Evolutionary conservation across 2,888 invertebrate species (phyloP).

Genomic region (Bursaphelenchus okinawaensis): DNA sequence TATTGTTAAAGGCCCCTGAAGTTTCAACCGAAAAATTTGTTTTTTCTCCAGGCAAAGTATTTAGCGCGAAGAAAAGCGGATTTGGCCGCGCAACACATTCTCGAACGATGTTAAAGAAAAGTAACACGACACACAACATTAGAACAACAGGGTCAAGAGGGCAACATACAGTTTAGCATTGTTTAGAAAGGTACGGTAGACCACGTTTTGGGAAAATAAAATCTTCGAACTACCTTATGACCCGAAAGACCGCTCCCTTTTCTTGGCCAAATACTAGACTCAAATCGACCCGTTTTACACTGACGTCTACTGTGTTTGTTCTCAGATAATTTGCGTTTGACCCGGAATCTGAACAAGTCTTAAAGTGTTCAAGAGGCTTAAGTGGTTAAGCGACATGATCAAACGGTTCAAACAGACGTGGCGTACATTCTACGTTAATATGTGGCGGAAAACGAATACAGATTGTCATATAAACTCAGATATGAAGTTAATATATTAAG

Average conservation of each 20-base stretch:
- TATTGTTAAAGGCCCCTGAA: not conserved
- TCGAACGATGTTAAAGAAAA: not conserved
- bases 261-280: not conserved
- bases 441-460: too few relatives aligned
- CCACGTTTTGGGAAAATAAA: too few relatives aligned
- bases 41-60: not conserved
- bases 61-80: not conserved
- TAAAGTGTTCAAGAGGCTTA: not conserved
- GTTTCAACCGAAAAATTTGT: not conserved
- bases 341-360: not conserved
- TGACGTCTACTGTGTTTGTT: not conserved
- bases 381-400: too few relatives aligned
- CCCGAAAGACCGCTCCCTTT: not conserved
- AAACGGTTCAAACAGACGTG: too few relatives aligned
- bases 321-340: not conserved
- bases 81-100: not conserved
- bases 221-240: too few relatives aligned
- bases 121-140: not conserved
- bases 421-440: too few relatives aligned
- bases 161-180: not conserved
- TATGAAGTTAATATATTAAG: too few relatives aligned
- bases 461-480: too few relatives aligned
- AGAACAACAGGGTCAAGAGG: not conserved
- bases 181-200: too few relatives aligned
- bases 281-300: not conserved